phyloP scores from a whole-genome alignment of 2,888 invertebrate species.

The Parthenolecanium corni region DNA sequence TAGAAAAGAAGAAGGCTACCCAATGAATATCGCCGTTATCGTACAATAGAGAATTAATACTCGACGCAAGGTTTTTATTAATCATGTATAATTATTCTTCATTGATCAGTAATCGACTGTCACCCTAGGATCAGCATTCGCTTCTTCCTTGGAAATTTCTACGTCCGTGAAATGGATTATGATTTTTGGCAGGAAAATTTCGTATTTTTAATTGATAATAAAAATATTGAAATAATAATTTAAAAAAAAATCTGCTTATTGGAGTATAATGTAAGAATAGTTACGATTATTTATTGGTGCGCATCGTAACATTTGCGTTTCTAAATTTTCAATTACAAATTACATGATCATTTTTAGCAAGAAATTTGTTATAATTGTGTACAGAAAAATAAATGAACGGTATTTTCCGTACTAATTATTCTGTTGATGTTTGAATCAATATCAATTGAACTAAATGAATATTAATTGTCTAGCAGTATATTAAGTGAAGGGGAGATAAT shows the following conservation, averaged over 20 bases:
- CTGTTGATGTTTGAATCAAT: conserved; percentile 15
- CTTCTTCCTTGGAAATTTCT: not conserved
- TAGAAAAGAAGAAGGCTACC: conserved; percentile 25
- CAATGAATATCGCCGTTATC: conserved; percentile 10
- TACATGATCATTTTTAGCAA: too few species aligned
- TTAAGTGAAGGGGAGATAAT: not conserved
- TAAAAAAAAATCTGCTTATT: too few species aligned
- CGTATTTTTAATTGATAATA: too few species aligned
- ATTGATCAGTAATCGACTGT: conserved; percentile 11
- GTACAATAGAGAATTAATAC: not conserved
- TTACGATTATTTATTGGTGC: too few species aligned
- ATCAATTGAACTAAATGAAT: conserved; percentile 17
- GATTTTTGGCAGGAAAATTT: too few species aligned
- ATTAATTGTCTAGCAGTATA: conserved; percentile 15
- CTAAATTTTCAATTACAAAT: too few species aligned
- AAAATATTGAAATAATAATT: too few species aligned
- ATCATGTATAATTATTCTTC: conserved; percentile 23
- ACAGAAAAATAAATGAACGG: too few species aligned
- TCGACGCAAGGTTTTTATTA: conserved; percentile 22
- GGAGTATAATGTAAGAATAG: too few species aligned
- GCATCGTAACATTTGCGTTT: too few species aligned
- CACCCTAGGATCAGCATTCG: not conserved
- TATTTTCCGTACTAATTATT: conserved; percentile 1
- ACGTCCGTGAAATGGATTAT: too few species aligned
- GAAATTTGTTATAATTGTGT: not conserved